These are phyloP conservation scores for Cuculus canorus DNA, from an alignment of 2,797 vertebrate genomes.

Conservation along the genomic window DNA sequence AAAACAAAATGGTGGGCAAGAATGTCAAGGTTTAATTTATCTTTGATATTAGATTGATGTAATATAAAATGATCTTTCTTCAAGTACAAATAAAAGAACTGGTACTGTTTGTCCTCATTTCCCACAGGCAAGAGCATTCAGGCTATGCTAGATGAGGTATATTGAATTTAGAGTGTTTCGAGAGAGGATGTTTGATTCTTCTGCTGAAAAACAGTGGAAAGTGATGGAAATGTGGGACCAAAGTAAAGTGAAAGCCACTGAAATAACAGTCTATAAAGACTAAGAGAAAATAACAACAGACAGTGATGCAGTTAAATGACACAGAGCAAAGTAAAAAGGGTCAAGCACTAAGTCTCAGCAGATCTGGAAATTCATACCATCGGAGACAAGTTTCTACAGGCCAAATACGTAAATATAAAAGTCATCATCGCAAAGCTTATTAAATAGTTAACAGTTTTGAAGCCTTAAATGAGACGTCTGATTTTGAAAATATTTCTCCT, in stretches of 20 bases:
- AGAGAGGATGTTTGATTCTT: not conserved
- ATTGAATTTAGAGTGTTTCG: not conserved
- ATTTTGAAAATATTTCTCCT: not conserved
- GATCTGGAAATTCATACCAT: not conserved
- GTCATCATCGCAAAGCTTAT: not conserved
- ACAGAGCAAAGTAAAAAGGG: not conserved
- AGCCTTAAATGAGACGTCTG: not conserved
- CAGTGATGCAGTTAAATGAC: not conserved
- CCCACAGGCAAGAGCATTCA: not conserved
- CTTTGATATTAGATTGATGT: not conserved
- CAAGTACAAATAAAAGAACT: not conserved
- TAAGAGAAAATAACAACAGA: not conserved
- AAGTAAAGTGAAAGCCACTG: not conserved
- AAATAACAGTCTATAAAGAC: not conserved
- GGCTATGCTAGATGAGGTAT: not conserved
- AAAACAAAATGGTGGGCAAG: not conserved
- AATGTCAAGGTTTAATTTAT: not conserved
- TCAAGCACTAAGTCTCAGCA: not conserved
- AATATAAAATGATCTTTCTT: not conserved
- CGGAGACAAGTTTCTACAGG: not conserved
- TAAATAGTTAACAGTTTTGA: not conserved
- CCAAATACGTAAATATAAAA: not conserved
- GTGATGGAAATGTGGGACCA: not conserved
- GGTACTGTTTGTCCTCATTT: not conserved
- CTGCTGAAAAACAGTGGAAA: not conserved